Evolutionary conservation across 92 coral and sea anemone species (phyloP).

Genomic region (Phymanthus crucifer): DNA sequence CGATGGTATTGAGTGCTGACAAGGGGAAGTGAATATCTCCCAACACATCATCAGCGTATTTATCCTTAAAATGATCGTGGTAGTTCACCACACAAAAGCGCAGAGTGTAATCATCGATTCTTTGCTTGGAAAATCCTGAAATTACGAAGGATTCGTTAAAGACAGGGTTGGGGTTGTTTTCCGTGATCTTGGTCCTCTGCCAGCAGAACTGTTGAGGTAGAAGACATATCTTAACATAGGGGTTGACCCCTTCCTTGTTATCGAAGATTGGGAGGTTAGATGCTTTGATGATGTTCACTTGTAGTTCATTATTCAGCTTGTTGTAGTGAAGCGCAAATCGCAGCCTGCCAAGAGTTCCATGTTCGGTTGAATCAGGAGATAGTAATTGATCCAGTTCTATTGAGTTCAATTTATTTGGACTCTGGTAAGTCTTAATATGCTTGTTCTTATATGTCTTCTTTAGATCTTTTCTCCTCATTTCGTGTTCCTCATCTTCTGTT

Average conservation of each 20-base stretch:
- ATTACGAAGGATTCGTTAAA: constrained; percentile 92
- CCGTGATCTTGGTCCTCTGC: constrained; percentile 85
- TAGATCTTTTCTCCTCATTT: constrained; percentile 20
- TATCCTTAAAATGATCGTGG: constrained; percentile 70
- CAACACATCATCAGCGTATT: constrained; percentile 93
- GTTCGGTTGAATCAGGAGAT: constrained; percentile 23
- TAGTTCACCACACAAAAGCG: constrained; percentile 90
- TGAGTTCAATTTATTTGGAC: constrained; percentile 30
- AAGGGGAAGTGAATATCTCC: constrained; percentile 91
- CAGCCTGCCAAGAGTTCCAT: constrained; percentile 74
- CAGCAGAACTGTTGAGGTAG: constrained; percentile 96
- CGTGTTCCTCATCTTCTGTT: constrained; percentile 54
- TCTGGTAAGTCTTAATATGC: constrained; percentile 14
- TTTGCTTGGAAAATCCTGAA: constrained; percentile 92
- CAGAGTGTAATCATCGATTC: constrained; percentile 79
- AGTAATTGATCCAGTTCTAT: constrained; percentile 29
- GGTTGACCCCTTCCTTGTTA: constrained; percentile 69
- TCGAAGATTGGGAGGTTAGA: constrained; percentile 64
- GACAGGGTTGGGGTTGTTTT: constrained; percentile 73
- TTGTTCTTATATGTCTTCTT: constrained; percentile 7
- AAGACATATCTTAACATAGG: constrained; percentile 78
- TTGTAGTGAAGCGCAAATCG: constrained; percentile 87
- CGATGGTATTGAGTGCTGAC: constrained; percentile 68
- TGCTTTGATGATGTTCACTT: constrained; percentile 86
- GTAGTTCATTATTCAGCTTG: constrained; percentile 78